Evolutionary conservation across 2,888 invertebrate genomes (phyloP), one percentile per base, ranked within the genome.

Genomic region (Hipparchia sbordonii): DNA sequence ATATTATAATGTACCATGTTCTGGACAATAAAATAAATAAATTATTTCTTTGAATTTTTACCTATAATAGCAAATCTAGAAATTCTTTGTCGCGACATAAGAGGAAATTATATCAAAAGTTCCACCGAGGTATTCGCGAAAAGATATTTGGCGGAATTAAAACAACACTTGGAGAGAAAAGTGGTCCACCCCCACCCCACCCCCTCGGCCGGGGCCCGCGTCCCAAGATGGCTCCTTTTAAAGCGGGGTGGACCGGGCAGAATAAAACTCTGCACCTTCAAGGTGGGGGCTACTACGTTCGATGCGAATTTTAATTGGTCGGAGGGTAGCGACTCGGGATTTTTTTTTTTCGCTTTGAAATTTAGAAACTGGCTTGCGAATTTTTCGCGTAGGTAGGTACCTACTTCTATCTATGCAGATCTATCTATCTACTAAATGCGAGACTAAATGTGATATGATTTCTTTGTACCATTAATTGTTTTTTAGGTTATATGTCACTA

Each of bases 181-280:
- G 79, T 78, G 77, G 76, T 74, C 72, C 80, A 80, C 84, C 82
- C 84, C 84, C 87, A 89, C n/a, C 84, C 82, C 83, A 84, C 85
- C 90, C 81, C 83, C 87, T 90, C 67, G 13, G 12, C 52, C 52
- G 67, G 67, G 61, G 82, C 83, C 85, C 87, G 89, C 89, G 88
- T 88, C 87, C 91, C 92, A 93, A 93, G 93, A 93, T 93, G 93
- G 93, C 93, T 93, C 91, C 93, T 93, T 93, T 93, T 91, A 91
- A 90, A 89, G 33, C 86, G 88, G 92, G 93, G 93, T 91, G 92
- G 93, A 90, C 93, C 33, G 68, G 82, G 86, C 84, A 92, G 92
- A 92, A 93, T 93, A 93, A 93, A 93, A 93, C 91, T 93, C 85
- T 89, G 84, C 88, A 89, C 91, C 90, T 91, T 89, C 87, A 86